Percentiles rank a stretch among this genome's conserved stretches.
Evolutionary conservation across 2,113 vertebrate species (phyloP).

Genomic region (Gymnocephalus cernua): DNA sequence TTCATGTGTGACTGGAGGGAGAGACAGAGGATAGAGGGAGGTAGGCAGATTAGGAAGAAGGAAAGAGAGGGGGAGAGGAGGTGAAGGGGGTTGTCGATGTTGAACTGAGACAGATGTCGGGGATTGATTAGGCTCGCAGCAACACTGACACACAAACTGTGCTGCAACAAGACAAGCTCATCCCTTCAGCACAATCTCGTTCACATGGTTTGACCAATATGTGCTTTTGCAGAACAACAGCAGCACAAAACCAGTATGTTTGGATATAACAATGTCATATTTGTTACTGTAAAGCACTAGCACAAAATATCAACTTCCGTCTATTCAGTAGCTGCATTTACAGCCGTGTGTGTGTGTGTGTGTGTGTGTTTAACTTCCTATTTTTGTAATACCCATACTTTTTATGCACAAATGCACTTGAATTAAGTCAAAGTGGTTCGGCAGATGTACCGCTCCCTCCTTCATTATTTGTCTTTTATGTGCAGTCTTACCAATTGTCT

Average conservation of each 20-base stretch:
- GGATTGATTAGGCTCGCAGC: conserved; percentile 75
- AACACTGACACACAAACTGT: conserved; percentile 66
- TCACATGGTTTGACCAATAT: conserved; percentile 32
- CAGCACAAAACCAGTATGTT: neutral
- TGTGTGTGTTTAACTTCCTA: neutral
- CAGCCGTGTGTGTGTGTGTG: neutral
- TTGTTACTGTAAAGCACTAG: neutral
- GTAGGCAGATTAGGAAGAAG: conserved; percentile 45
- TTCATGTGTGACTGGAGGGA: conserved; percentile 75
- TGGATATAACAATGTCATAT: neutral
- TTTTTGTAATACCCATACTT: neutral
- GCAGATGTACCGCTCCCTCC: neutral
- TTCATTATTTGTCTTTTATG: neutral
- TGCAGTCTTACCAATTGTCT: neutral
- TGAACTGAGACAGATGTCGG: conserved; percentile 76
- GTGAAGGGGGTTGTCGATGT: conserved; percentile 62
- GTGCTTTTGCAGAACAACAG: conserved; percentile 24
- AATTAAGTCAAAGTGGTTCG: neutral
- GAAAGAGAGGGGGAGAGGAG: conserved; percentile 25
- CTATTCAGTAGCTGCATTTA: conserved; percentile 3
- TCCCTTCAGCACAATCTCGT: conserved; percentile 39
- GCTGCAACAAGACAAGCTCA: conserved; percentile 53
- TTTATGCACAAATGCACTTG: neutral
- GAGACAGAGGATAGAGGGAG: conserved; percentile 57
- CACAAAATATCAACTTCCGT: neutral